These are phyloP conservation scores for Poecilia gillii DNA, from an alignment of 2,797 vertebrate species.

Conservation along the genomic window DNA sequence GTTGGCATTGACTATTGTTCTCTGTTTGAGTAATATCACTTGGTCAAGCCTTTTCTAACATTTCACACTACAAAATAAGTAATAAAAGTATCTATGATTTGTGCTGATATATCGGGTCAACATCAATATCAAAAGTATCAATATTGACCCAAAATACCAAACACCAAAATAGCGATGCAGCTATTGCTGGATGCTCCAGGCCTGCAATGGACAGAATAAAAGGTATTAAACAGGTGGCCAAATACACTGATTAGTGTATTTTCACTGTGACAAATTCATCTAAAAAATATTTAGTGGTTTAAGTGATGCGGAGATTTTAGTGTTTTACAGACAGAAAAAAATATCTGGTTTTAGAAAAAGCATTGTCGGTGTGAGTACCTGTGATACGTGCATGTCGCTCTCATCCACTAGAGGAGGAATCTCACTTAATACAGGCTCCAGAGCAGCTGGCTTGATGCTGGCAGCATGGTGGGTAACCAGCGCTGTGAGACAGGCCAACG, in stretches of 20 bases:
- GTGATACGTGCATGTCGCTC: conserved; percentile 92
- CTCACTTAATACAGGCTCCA: conserved; percentile 85
- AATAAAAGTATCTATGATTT: too few relatives aligned
- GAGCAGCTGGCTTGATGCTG: conserved; percentile 81
- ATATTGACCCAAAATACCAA: too few relatives aligned
- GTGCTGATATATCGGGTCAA: too few relatives aligned
- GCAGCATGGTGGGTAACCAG: conserved; percentile 87
- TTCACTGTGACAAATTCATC: background rate
- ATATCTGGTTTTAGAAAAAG: background rate
- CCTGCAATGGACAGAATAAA: background rate
- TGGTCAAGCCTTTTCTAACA: too few relatives aligned
- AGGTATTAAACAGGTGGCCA: background rate
- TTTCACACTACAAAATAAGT: too few relatives aligned
- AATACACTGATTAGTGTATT: background rate
- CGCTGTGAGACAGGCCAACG: conserved; percentile 84
- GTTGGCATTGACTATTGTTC: too few relatives aligned
- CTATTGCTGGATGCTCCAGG: background rate
- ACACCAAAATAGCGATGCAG: too few relatives aligned
- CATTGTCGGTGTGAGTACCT: conserved; percentile 33
- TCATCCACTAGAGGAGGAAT: conserved; percentile 89
- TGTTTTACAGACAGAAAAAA: background rate
- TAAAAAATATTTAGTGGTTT: background rate
- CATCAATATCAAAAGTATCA: too few relatives aligned
- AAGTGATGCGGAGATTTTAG: background rate
- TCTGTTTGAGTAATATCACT: too few relatives aligned